Conservation (phyloP, 2,888 invertebrate genomes). For the Parnassius apollo region DNA sequence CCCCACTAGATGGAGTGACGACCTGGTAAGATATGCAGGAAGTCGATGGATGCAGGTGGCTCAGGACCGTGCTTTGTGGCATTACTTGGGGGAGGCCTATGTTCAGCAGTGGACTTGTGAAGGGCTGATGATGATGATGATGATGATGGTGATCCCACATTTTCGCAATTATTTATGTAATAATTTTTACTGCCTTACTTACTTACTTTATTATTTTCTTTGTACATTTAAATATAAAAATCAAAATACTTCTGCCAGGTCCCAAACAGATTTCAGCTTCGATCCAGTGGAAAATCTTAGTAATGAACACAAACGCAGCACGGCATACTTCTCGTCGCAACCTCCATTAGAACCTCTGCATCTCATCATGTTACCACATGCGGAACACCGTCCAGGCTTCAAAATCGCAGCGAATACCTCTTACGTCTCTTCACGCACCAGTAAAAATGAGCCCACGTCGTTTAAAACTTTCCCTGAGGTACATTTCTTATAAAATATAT, state of each 20-base stretch:
- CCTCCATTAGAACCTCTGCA: conserved; percentile 19
- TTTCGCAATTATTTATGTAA: too few species aligned
- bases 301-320: not conserved
- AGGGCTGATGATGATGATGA: too few species aligned
- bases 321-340: conserved; percentile 16
- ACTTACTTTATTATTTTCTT: too few species aligned
- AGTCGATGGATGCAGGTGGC: too few species aligned
- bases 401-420: not conserved
- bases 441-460: conserved; percentile 1
- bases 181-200: too few species aligned
- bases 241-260: not conserved
- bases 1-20: too few species aligned
- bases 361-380: conserved; percentile 3
- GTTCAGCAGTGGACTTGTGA: too few species aligned
- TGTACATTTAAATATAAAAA: too few species aligned
- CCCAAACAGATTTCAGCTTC: not conserved
- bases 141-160: too few species aligned
- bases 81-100: too few species aligned
- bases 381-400: not conserved
- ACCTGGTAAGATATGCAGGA: too few species aligned
- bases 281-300: not conserved
- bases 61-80: too few species aligned
- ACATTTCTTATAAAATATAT: not conserved
- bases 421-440: not conserved
- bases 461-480: conserved; percentile 8